Evolutionary conservation across 2,888 invertebrate genomes (phyloP).

Genomic region (Oscheius onirici): DNA sequence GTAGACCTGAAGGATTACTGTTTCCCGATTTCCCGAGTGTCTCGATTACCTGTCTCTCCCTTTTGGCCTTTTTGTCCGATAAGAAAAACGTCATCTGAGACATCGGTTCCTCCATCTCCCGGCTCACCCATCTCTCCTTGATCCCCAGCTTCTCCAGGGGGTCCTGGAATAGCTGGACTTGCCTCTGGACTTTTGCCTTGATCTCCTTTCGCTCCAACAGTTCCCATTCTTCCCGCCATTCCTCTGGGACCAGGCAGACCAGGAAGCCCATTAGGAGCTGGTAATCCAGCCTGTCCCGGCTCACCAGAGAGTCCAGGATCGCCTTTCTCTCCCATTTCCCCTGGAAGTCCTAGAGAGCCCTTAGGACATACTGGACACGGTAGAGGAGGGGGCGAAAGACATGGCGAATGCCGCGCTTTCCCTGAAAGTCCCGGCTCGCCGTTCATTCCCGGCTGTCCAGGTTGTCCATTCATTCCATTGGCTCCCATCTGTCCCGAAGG

Average conservation of each 20-base stretch:
- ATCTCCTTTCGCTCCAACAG: background rate
- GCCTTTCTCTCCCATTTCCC: conserved; percentile 3
- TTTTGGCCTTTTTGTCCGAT: conserved; percentile 7
- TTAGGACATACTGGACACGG: background rate
- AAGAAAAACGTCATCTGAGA: background rate
- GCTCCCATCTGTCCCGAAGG: background rate
- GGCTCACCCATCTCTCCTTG: background rate
- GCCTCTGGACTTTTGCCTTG: background rate
- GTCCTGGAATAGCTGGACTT: background rate
- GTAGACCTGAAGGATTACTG: background rate
- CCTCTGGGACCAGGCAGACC: conserved; percentile 13
- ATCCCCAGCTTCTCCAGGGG: conserved; percentile 4
- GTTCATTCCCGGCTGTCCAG: background rate
- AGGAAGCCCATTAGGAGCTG: background rate
- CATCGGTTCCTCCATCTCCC: background rate
- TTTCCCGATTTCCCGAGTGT: background rate
- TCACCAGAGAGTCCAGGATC: background rate
- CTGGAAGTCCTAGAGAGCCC: background rate
- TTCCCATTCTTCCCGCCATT: background rate
- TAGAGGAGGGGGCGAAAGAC: background rate
- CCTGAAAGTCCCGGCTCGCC: conserved; percentile 23
- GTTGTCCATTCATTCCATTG: background rate
- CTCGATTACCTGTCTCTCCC: background rate
- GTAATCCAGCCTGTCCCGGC: background rate
- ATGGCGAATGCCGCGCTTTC: background rate